Conservation (phyloP, 2,888 invertebrate species). For the Apeira syringaria region DNA sequence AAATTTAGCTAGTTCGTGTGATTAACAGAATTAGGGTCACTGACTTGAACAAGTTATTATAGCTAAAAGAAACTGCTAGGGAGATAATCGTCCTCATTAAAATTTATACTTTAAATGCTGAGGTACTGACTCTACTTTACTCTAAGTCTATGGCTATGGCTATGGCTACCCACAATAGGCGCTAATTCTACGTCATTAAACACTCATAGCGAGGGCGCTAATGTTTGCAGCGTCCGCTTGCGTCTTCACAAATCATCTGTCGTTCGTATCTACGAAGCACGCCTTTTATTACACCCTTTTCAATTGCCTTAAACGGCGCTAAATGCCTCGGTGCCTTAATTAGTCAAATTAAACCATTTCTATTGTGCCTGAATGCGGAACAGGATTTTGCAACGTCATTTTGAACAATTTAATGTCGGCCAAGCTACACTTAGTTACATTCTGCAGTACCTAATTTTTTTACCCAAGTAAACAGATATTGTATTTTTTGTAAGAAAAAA, state of each 20-base stretch:
- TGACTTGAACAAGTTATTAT: too few relatives aligned
- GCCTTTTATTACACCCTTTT: constrained; percentile 30
- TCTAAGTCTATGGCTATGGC: too few relatives aligned
- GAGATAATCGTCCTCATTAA: too few relatives aligned
- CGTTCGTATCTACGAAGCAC: constrained; percentile 20
- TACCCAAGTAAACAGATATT: too few relatives aligned
- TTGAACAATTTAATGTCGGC: too few relatives aligned
- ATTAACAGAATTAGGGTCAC: too few relatives aligned
- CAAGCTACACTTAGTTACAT: too few relatives aligned
- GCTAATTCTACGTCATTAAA: constrained; percentile 61
- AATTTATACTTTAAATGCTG: too few relatives aligned
- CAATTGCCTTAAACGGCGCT: constrained; percentile 15
- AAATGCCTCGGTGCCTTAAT: constrained; percentile 13
- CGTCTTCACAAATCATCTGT: constrained; percentile 20
- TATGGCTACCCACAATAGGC: constrained; percentile 44
- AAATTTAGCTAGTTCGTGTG: too few relatives aligned
- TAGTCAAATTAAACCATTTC: constrained; percentile 18
- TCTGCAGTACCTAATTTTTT: too few relatives aligned
- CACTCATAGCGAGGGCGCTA: constrained; percentile 54
- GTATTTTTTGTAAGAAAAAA: too few relatives aligned
- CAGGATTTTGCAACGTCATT: constrained; percentile 3
- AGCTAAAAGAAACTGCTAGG: too few relatives aligned
- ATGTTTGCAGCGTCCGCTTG: constrained; percentile 51
- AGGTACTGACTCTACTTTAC: not conserved
- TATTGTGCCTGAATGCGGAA: constrained; percentile 14